Evolutionary conservation across 2,113 vertebrate genomes (phyloP).

Genomic region (Carollia perspicillata): DNA sequence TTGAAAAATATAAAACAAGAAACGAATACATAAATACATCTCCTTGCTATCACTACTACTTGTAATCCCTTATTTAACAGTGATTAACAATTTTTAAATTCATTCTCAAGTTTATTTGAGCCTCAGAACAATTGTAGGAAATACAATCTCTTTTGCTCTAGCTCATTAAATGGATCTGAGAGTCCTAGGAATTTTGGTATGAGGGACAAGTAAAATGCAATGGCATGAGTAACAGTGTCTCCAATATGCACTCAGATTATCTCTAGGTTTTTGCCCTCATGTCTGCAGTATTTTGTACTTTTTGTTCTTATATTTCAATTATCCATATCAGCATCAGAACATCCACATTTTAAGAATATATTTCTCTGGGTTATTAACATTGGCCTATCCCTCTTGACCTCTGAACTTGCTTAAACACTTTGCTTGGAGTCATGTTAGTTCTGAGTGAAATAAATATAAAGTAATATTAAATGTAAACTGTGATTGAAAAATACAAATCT

Average conservation of each 20-base stretch:
- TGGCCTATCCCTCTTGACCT: background rate
- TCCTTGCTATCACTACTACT: background rate
- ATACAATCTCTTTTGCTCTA: background rate
- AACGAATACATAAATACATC: background rate
- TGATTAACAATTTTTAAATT: background rate
- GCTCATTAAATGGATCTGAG: background rate
- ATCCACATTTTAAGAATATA: background rate
- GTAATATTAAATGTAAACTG: too few relatives aligned
- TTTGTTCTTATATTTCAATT: background rate
- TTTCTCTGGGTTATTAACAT: background rate
- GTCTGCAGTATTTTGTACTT: background rate
- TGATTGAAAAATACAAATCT: too few relatives aligned
- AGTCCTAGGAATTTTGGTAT: background rate
- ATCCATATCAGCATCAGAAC: background rate
- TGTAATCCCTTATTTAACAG: background rate
- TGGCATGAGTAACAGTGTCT: background rate
- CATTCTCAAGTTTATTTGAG: background rate
- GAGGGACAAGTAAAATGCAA: background rate
- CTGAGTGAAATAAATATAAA: background rate
- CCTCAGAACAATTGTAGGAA: background rate
- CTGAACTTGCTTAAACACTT: background rate
- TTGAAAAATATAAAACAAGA: background rate
- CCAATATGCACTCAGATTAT: background rate
- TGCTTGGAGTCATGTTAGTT: background rate
- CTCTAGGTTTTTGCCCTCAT: background rate